These are phyloP conservation scores for Apis mellifera DNA, from an alignment of 1,140 invertebrate genomes.

Conservation along the genomic window DNA sequence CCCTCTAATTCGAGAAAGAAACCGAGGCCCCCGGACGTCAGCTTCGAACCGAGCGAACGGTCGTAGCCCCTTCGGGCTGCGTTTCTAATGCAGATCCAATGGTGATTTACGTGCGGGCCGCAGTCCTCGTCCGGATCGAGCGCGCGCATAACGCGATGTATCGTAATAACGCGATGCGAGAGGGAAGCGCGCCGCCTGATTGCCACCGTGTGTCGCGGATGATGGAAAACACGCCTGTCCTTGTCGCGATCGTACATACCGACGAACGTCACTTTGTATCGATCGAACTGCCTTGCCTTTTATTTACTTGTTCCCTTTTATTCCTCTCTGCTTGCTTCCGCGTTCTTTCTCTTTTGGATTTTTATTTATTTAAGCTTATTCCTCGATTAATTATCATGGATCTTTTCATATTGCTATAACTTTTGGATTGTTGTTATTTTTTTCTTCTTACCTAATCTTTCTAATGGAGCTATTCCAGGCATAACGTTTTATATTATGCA, in stretches of 20 bases:
- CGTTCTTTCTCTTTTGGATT: too few species aligned
- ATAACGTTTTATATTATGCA: not conserved
- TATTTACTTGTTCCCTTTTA: too few species aligned
- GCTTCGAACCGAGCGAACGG: not conserved
- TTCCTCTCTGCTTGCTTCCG: too few species aligned
- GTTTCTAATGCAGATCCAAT: slow-evolving; percentile 14
- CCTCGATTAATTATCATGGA: too few species aligned
- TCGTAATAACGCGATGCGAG: slow-evolving; percentile 46
- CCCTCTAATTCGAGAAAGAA: slow-evolving; percentile 24
- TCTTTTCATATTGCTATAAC: too few species aligned
- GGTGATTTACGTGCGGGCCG: slow-evolving; percentile 10
- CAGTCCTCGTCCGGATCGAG: not conserved
- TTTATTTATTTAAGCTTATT: too few species aligned
- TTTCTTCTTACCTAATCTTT: not conserved
- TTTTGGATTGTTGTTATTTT: too few species aligned
- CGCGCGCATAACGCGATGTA: slow-evolving; percentile 38
- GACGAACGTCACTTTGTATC: not conserved
- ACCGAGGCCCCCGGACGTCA: slow-evolving; percentile 4
- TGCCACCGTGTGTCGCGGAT: slow-evolving; percentile 42
- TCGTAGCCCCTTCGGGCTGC: not conserved
- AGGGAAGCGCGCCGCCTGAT: slow-evolving; percentile 33
- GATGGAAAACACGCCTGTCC: slow-evolving; percentile 2
- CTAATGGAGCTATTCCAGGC: not conserved
- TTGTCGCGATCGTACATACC: too few species aligned
- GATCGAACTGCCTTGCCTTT: not conserved